These are phyloP conservation scores for Drosophila antonietae DNA, from an alignment of 2,888 invertebrate species.

Conservation along the genomic window DNA sequence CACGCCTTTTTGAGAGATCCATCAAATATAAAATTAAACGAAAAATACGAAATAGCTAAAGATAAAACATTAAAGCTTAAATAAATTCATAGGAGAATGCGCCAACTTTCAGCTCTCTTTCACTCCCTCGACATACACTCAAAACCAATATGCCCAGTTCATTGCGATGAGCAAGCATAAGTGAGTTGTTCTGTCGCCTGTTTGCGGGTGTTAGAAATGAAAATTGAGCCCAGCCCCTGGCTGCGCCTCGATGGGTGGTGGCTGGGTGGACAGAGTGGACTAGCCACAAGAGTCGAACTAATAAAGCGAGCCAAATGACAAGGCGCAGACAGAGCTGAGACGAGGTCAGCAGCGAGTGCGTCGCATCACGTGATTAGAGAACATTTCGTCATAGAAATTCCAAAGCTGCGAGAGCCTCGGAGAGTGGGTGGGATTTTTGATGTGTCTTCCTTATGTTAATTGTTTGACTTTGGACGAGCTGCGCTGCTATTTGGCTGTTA, in stretches of 20 bases:
- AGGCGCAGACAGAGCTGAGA: slow-evolving; percentile 45
- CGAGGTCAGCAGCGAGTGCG: slow-evolving; percentile 18
- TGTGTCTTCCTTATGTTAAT: slow-evolving; percentile 80
- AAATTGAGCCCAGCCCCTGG: slow-evolving; percentile 35
- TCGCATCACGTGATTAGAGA: slow-evolving; percentile 71
- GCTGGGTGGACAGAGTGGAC: slow-evolving; percentile 24
- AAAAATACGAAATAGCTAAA: too few relatives aligned
- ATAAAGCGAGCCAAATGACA: slow-evolving; percentile 71
- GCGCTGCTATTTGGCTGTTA: slow-evolving; percentile 10
- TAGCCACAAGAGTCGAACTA: slow-evolving; percentile 30
- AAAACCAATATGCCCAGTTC: slow-evolving; percentile 40
- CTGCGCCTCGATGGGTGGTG: slow-evolving; percentile 8
- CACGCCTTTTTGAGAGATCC: too few relatives aligned
- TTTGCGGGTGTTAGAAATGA: slow-evolving; percentile 20
- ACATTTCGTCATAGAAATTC: slow-evolving; percentile 56
- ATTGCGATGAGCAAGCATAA: slow-evolving; percentile 49
- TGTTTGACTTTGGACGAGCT: slow-evolving; percentile 66
- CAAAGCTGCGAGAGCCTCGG: slow-evolving; percentile 12
- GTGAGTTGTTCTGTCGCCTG: slow-evolving; percentile 52
- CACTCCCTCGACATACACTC: neutral
- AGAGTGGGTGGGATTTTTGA: slow-evolving; percentile 59
- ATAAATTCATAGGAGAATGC: too few relatives aligned
- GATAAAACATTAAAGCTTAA: too few relatives aligned
- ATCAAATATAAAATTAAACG: too few relatives aligned
- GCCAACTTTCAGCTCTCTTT: too few relatives aligned